phyloP scores from a whole-genome alignment of 2,113 vertebrate genomes.

The Ammospiza caudacuta region DNA sequence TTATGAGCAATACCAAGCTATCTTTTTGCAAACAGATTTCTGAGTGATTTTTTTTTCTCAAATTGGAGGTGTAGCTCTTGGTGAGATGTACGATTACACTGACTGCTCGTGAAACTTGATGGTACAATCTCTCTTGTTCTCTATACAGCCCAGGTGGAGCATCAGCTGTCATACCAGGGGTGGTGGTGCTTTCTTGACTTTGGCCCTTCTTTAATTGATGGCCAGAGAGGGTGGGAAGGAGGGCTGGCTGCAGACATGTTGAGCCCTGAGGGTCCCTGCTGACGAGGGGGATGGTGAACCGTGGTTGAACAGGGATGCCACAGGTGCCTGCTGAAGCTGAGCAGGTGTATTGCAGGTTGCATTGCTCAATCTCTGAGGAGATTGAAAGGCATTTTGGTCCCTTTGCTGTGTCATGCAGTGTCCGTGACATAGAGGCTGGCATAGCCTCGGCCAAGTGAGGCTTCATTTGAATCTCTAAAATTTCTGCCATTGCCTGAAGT shows the following conservation, averaged over 20 bases:
- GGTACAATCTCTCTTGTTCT: neutral
- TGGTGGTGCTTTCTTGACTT: neutral
- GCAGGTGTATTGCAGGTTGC: fast-evolving
- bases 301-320: neutral
- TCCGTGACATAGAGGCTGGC: neutral
- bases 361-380: neutral
- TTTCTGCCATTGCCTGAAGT: neutral
- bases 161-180: neutral
- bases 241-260: neutral
- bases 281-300: neutral
- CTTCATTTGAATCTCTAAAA: neutral
- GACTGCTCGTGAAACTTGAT: neutral
- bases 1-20: constrained; percentile 63
- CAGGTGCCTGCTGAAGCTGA: neutral
- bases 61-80: constrained; percentile 29
- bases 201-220: fast-evolving
- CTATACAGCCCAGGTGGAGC: neutral
- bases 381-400: neutral
- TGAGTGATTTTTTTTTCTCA: constrained; percentile 1
- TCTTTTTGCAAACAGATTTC: constrained; percentile 63
- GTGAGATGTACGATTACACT: neutral
- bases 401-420: neutral
- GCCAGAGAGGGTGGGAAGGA: neutral
- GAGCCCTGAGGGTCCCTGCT: neutral
- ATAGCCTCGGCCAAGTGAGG: neutral